Evolutionary conservation across 2,113 vertebrate genomes (phyloP).

Genomic region (Bufo bufo): DNA sequence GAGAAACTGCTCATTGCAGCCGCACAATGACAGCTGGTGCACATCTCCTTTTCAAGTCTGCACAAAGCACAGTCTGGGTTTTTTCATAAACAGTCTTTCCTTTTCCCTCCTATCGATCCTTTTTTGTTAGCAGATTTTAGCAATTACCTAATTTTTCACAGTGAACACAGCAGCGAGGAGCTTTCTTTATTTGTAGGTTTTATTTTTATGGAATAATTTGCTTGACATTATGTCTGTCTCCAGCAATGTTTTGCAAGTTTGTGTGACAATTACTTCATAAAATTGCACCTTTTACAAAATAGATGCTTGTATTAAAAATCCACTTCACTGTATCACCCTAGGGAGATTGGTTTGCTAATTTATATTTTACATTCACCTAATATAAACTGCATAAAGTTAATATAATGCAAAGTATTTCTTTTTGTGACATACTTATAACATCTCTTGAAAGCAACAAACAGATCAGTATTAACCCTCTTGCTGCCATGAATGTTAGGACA

Average conservation of each 20-base stretch:
- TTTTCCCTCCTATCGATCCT: slow-evolving; percentile 17
- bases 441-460: no score
- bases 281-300: neutral
- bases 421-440: no score
- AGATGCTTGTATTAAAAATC: neutral
- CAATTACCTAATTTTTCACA: slow-evolving; percentile 49
- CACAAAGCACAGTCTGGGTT: slow-evolving; percentile 62
- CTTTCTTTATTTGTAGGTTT: neutral
- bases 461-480: no score
- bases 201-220: neutral
- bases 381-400: neutral
- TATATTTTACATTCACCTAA: neutral
- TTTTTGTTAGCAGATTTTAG: slow-evolving; percentile 34
- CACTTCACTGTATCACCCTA: neutral
- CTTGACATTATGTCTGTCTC: neutral
- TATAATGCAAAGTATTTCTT: neutral
- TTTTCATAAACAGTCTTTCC: slow-evolving; percentile 33
- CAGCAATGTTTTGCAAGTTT: neutral
- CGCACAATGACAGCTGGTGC: slow-evolving; percentile 65
- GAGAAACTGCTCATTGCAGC: slow-evolving; percentile 63
- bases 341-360: neutral
- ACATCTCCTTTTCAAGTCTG: slow-evolving; percentile 66
- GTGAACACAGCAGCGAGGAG: neutral
- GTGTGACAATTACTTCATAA: neutral
- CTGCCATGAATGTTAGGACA: no score